Base-by-base conservation (phyloP, 2,888 invertebrate genomes). In the Drosophila nr. medialis region DNA sequence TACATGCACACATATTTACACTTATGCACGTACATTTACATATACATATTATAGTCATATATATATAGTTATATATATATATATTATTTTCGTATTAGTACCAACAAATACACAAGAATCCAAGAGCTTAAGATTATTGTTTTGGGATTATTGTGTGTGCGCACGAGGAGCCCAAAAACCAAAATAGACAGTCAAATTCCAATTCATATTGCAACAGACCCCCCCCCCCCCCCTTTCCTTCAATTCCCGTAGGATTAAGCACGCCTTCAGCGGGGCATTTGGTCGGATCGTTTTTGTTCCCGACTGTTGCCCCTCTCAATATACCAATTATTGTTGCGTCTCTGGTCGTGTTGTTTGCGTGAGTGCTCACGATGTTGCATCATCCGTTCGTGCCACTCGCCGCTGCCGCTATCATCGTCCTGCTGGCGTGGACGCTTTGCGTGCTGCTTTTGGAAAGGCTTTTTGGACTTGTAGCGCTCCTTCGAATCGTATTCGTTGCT, bases 291-390 rank as follows among this genome's bases (percentile, higher is more conserved):
- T 50, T 79, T 86, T 60, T 92, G 84, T 71, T 92, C 92, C 7
- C 92, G 90, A 53, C 90, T 81, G 45, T 80, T 73, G n/a, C 87
- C 92, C 5, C 92, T 90, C 60, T 92, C 91, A 4, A 92, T 90
- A 54, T 80, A 92, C 92, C 92, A 92, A 65, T 92, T 92, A 45
- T 90, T 73, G 49, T 82, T 83, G 42, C 81, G 85, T 36, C 87
- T 85, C 59, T 86, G 86, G 4, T 91, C 89, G 50, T 87, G 83
- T 18, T 75, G 67, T 51, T 81, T 84, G 7, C 92, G 90, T 4
- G 79, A 59, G 18, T 88, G 70, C 56, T 91, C 92, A 3, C 93
- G 91, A 48, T 92, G 86, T 32, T 91, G 83, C 92, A 92, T 92
- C 76, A 88, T 77, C 30, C 89, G 86, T 24, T 89, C 91, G 49